Conservation (phyloP, 2,888 invertebrate genomes). For the Aromia moschata region DNA sequence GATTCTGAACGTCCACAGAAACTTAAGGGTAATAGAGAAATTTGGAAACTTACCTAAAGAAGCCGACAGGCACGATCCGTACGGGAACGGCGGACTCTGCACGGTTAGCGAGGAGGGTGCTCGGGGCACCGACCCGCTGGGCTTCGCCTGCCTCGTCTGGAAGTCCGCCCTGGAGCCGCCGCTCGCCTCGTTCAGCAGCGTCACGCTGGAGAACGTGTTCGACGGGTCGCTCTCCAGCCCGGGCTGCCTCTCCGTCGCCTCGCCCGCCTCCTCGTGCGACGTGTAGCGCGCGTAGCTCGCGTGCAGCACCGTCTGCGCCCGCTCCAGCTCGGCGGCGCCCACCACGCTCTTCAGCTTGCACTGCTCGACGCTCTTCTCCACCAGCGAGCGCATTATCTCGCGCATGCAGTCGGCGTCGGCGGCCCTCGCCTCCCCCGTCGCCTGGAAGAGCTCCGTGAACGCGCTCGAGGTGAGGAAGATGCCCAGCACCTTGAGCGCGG, state of each 20-base stretch:
- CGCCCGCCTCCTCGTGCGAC: conserved; percentile 50
- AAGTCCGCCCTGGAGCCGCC: conserved; percentile 3
- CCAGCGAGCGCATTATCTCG: conserved; percentile 60
- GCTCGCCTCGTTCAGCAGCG: conserved; percentile 3
- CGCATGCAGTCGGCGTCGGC: conserved; percentile 50
- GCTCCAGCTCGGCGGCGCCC: conserved; percentile 63
- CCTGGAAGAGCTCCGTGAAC: conserved; percentile 67
- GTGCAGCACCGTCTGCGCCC: conserved; percentile 64
- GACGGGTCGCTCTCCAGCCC: conserved; percentile 16
- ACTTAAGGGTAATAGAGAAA: too few species aligned
- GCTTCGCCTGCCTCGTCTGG: conserved; percentile 3
- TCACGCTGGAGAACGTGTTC: conserved; percentile 24
- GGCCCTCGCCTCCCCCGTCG: conserved; percentile 58
- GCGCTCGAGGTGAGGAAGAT: conserved; percentile 65
- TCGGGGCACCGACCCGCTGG: conserved; percentile 38
- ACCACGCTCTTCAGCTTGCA: conserved; percentile 64
- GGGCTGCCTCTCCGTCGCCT: background rate
- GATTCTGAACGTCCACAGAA: too few species aligned
- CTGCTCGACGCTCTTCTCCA: conserved; percentile 63
- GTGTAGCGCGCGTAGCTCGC: conserved; percentile 57
- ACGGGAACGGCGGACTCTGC: conserved; percentile 42
- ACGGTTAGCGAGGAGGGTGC: conserved; percentile 54
- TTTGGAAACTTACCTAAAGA: conserved; percentile 29
- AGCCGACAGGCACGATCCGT: conserved; percentile 26
- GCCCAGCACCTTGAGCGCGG: conserved; percentile 67